Percentiles rank a stretch among this genome's conserved stretches.
These are phyloP conservation scores for Lithobates sylvaticus DNA, from an alignment of 2,797 vertebrate genomes.

Conservation along the genomic window DNA sequence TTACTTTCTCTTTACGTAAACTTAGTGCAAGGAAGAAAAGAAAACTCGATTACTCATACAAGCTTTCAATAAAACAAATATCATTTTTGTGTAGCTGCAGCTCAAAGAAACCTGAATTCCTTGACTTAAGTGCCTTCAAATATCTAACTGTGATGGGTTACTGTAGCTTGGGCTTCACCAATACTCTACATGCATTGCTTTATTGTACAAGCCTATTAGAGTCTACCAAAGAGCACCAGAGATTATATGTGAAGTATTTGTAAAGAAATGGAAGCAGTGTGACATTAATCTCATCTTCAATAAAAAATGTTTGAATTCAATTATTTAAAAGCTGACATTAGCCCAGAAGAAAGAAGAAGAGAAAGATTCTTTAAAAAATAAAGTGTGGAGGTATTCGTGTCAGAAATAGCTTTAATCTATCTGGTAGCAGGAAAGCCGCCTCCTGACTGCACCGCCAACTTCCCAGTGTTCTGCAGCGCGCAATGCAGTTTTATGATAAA, in stretches of 20 bases:
- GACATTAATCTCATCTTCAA: constrained; percentile 18
- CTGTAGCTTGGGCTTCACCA: too few relatives aligned
- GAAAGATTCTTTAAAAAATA: background rate
- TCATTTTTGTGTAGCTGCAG: too few relatives aligned
- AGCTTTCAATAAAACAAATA: too few relatives aligned
- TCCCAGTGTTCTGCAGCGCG: constrained; percentile 1
- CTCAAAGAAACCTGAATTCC: too few relatives aligned
- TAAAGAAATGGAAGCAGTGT: background rate
- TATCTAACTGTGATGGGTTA: too few relatives aligned
- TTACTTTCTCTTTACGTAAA: too few relatives aligned
- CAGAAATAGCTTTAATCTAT: constrained; percentile 1
- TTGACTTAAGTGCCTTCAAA: too few relatives aligned
- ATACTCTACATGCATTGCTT: too few relatives aligned
- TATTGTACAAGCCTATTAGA: too few relatives aligned
- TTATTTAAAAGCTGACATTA: constrained; percentile 38
- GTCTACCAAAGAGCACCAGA: background rate
- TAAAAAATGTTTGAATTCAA: constrained; percentile 6
- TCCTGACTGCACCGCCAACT: constrained; percentile 17
- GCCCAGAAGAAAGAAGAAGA: background rate
- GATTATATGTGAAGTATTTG: background rate
- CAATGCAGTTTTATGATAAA: constrained; percentile 51
- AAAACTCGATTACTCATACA: too few relatives aligned
- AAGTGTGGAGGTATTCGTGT: constrained; percentile 13
- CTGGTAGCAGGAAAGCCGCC: background rate
- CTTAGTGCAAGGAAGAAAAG: too few relatives aligned